Percentiles rank a stretch among this genome's conserved stretches.
Conservation (phyloP, 1,140 invertebrate species). For the Archivesica marissinica region DNA sequence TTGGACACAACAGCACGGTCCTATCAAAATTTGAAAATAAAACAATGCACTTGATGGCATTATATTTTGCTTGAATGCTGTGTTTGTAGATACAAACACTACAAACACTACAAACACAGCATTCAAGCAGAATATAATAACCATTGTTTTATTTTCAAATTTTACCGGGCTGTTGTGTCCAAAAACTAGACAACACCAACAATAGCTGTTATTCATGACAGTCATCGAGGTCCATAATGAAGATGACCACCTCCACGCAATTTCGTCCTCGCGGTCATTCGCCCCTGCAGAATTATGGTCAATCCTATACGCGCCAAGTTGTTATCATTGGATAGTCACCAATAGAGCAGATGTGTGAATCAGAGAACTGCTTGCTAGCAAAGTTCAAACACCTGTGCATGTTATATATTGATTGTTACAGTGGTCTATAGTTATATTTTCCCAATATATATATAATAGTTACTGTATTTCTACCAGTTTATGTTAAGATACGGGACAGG, state of each 20-base stretch:
- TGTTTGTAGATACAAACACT: not conserved
- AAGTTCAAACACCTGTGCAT: conserved; percentile 5
- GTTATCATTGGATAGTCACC: conserved; percentile 13
- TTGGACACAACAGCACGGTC: not conserved
- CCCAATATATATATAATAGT: conserved; percentile 15
- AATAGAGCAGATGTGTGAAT: not conserved
- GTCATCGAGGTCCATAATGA: no score
- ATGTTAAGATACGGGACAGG: not conserved
- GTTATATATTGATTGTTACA: conserved; percentile 7
- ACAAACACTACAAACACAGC: not conserved
- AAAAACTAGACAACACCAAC: not conserved
- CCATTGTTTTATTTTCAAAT: not conserved
- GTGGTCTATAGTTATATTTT: conserved; percentile 27
- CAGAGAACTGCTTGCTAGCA: not conserved
- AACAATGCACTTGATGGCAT: no score
- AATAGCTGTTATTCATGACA: no score
- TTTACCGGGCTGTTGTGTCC: not conserved
- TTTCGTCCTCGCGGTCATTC: conserved; percentile 35
- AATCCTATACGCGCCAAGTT: not conserved
- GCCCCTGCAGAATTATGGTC: conserved; percentile 21
- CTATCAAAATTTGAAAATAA: no score
- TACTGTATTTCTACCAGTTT: not conserved
- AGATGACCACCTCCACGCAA: not conserved
- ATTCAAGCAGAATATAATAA: not conserved
- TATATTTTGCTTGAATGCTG: not conserved